Percentiles rank a stretch among this genome's conserved stretches.
These are phyloP conservation scores for Carposina sasakii DNA, from an alignment of 1,140 invertebrate species.

Conservation along the genomic window DNA sequence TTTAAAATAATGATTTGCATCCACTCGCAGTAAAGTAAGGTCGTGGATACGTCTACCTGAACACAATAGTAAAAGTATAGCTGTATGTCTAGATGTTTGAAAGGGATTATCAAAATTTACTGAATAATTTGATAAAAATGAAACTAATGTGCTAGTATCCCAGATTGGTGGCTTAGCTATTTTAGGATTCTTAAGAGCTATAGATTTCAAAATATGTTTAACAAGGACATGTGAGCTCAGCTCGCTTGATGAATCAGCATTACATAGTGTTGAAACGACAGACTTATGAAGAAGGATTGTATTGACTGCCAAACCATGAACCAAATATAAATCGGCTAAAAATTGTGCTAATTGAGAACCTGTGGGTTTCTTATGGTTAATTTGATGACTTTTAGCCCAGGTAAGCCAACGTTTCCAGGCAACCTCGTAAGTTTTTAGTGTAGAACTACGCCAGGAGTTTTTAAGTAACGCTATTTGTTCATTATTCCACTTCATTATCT, in stretches of 20 bases:
- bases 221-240: too few relatives aligned
- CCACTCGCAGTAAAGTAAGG: conserved; percentile 22
- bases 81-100: conserved; percentile 15
- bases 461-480: conserved; percentile 1
- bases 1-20: conserved; percentile 17
- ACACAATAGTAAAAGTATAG: conserved; percentile 15
- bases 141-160: conserved; percentile 19
- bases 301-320: conserved; percentile 2
- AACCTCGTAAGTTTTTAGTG: conserved; percentile 7
- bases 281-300: conserved; percentile 9
- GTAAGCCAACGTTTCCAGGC: conserved; percentile 6
- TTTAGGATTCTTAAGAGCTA: too few relatives aligned
- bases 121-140: conserved; percentile 3
- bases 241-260: too few relatives aligned
- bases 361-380: neutral
- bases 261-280: neutral
- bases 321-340: conserved; percentile 2
- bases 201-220: too few relatives aligned
- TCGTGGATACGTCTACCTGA: conserved; percentile 24
- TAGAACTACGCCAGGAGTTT: conserved; percentile 7
- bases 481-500: neutral
- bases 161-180: conserved; percentile 32
- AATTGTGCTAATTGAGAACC: conserved; percentile 3
- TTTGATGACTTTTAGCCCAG: neutral
- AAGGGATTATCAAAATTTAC: conserved; percentile 17